A percentile compares a stretch with the other conserved stretches of the same genome.
Conservation (phyloP, 2,888 invertebrate genomes). For the Limnephilus auricula region DNA sequence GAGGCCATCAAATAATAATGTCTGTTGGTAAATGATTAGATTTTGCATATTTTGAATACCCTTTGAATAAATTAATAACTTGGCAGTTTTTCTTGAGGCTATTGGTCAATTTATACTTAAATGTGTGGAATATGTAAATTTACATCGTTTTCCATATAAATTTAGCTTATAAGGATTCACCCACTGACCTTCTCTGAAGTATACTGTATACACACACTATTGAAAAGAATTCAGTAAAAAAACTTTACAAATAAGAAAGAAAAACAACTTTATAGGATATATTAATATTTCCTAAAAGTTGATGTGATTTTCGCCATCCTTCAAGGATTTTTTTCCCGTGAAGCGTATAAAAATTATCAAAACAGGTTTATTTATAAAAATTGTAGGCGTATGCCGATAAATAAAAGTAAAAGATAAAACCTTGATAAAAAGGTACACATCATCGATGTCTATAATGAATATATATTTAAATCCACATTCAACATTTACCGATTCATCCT, state of each 20-base stretch:
- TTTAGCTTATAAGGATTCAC: neutral
- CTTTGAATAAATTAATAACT: neutral
- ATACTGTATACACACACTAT: neutral
- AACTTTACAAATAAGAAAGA: neutral
- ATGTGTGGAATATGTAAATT: neutral
- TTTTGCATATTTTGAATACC: neutral
- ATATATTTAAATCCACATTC: neutral
- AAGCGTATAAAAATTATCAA: neutral
- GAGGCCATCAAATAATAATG: too few species aligned
- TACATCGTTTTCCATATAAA: neutral
- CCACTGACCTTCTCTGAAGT: neutral
- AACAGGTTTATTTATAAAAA: neutral
- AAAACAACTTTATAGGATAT: neutral
- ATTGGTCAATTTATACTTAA: neutral
- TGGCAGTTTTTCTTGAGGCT: neutral
- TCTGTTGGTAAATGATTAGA: neutral
- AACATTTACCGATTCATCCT: neutral
- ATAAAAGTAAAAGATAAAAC: neutral
- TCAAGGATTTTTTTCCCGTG: neutral
- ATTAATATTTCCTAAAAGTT: too few species aligned
- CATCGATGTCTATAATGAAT: neutral
- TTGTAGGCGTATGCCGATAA: neutral
- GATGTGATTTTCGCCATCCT: neutral
- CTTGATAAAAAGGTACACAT: neutral
- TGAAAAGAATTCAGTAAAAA: neutral